phyloP scores from a whole-genome alignment of 2,888 invertebrate species.

The Sesia bembeciformis region DNA sequence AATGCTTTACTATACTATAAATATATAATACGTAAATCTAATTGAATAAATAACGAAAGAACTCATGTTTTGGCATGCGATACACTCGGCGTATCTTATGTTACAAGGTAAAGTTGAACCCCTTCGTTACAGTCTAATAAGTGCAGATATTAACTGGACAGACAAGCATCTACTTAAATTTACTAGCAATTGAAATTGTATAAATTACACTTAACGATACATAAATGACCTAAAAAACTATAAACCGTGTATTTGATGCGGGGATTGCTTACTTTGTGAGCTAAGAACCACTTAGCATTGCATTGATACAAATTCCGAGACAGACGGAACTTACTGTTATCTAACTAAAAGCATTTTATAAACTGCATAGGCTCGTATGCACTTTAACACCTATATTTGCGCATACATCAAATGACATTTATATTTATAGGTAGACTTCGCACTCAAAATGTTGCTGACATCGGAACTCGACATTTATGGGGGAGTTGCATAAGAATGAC shows the following conservation, averaged over 20 bases:
- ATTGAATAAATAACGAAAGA: neutral
- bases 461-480: too few species aligned
- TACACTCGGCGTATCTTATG: slow-evolving; percentile 23
- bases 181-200: neutral
- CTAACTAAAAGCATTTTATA: too few species aligned
- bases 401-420: too few species aligned
- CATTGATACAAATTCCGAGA: too few species aligned
- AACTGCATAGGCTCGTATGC: too few species aligned
- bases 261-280: neutral
- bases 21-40: neutral
- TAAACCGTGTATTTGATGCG: neutral
- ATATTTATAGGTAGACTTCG: too few species aligned
- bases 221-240: neutral
- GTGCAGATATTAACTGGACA: neutral
- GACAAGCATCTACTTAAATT: neutral
- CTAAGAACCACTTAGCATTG: too few species aligned
- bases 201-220: neutral
- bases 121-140: slow-evolving; percentile 45
- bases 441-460: too few species aligned
- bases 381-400: too few species aligned
- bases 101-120: slow-evolving; percentile 39
- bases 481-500: too few species aligned
- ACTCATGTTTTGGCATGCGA: slow-evolving; percentile 30
- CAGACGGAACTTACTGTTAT: too few species aligned
- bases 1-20: slow-evolving; percentile 10